Evolutionary conservation across 2,888 invertebrate genomes (phyloP), one percentile per base, ranked within the genome.

Genomic region (Plusia festucae): DNA sequence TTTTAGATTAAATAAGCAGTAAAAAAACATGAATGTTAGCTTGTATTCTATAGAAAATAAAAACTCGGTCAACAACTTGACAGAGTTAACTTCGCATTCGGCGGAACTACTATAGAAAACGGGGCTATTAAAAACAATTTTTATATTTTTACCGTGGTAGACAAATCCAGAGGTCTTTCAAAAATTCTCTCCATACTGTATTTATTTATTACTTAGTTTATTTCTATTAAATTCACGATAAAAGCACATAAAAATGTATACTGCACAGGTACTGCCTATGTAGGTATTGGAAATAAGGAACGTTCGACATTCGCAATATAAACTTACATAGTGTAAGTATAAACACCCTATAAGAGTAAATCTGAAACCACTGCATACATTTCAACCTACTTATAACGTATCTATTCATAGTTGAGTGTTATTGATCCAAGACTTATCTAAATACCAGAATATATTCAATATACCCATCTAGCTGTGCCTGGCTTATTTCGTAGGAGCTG

Each of bases 341-440:
- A 9, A 9, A 30, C 9, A 9, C n/a, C n/a, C 6, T n/a, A n/a
- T 5, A 2, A 6, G 40, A 40, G 7, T 40, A 40, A 40, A 40
- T 40, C n/a, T n/a, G n/a, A n/a, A n/a, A n/a, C n/a, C 40, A 40
- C 4, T 40, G 6, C n/a, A 40, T 40, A 30, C 8, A 30, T 9
- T 30, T 9, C 30, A 30, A 2, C 9, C 30, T 30, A 30, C 40
- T n/a, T n/a, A n/a, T n/a, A 40, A n/a, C n/a, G 3, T 15, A 40
- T 40, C 2, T n/a, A n/a, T n/a, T 15, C n/a, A n/a, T n/a, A n/a
- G 5, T 40, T 6, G 40, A 40, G 6, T 40, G 6, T n/a, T 40
- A 34, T 40, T 40, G 40, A 40, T 40, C n/a, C 13, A 40, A 40
- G n/a, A 40, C 40, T 40, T 40, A 40, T 40, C 40, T 40, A n/a